phyloP scores from a whole-genome alignment of 2,888 invertebrate genomes.

The Nasonovia ribisnigri region DNA sequence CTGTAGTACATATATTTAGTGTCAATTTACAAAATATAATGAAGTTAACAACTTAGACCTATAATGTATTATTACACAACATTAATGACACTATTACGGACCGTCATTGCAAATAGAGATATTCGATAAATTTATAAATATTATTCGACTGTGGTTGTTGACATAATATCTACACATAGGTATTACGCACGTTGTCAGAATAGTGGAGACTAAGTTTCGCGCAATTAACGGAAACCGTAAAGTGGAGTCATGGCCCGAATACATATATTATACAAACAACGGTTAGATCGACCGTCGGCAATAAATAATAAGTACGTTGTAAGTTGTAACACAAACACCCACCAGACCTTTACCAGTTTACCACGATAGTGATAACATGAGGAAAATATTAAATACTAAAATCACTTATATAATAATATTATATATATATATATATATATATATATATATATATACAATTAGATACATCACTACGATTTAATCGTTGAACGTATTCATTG shows the following conservation, averaged over 20 bases:
- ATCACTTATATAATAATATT: background rate
- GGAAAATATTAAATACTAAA: background rate
- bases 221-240: background rate
- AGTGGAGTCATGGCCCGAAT: background rate
- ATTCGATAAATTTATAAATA: background rate
- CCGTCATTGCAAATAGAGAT: background rate
- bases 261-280: background rate
- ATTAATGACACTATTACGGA: background rate
- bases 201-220: background rate
- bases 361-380: background rate
- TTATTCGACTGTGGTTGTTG: background rate
- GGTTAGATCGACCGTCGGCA: background rate
- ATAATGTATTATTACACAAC: background rate
- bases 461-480: background rate
- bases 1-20: background rate
- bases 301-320: background rate
- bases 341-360: background rate
- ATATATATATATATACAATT: background rate
- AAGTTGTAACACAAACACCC: background rate
- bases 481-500: background rate
- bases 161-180: background rate
- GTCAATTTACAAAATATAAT: background rate
- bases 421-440: background rate
- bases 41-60: background rate
- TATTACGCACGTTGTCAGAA: background rate